Conservation (phyloP, 2,113 vertebrate species). For the Tyto alba region DNA sequence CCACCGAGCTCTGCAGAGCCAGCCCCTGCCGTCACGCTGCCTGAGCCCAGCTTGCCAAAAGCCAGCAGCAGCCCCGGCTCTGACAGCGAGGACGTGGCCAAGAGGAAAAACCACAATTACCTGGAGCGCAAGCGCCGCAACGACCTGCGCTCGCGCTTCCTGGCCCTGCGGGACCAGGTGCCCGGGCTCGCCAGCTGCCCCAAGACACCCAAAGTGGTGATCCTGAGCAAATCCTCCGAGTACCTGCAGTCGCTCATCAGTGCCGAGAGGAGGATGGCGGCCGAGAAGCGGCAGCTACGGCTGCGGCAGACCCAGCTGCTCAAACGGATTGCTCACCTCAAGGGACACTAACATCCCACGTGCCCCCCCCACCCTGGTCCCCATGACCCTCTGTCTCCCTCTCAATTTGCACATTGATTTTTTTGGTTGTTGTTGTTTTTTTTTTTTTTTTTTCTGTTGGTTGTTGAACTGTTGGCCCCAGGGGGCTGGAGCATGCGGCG, state of each 20-base stretch:
- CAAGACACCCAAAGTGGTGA: slow-evolving; percentile 93
- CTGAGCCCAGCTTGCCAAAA: slow-evolving; percentile 44
- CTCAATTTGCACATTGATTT: slow-evolving; percentile 74
- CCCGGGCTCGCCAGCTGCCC: slow-evolving; percentile 82
- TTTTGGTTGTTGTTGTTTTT: not conserved
- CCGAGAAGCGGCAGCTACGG: slow-evolving; percentile 84
- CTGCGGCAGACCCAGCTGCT: slow-evolving; percentile 82
- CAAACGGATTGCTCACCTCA: slow-evolving; percentile 80
- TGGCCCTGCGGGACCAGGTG: slow-evolving; percentile 86
- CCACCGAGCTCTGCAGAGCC: not conserved
- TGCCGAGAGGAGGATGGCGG: slow-evolving; percentile 77
- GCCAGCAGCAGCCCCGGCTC: slow-evolving; percentile 74
- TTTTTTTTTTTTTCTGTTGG: not conserved
- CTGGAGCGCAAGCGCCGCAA: slow-evolving; percentile 92
- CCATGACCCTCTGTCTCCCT: not conserved
- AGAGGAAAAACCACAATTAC: slow-evolving; percentile 91
- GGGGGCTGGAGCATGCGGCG: not conserved
- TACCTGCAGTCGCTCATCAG: slow-evolving; percentile 81
- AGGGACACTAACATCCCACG: slow-evolving; percentile 71
- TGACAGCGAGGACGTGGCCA: slow-evolving; percentile 86
- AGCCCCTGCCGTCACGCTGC: not conserved
- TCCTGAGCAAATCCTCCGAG: slow-evolving; percentile 89
- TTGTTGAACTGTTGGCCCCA: not conserved
- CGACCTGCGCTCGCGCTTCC: slow-evolving; percentile 89
- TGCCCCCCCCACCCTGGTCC: not conserved